Evolutionary conservation across 2,797 vertebrate species (phyloP), one percentile per base, ranked within the genome.

Genomic region (Melanogrammus aeglefinus): DNA sequence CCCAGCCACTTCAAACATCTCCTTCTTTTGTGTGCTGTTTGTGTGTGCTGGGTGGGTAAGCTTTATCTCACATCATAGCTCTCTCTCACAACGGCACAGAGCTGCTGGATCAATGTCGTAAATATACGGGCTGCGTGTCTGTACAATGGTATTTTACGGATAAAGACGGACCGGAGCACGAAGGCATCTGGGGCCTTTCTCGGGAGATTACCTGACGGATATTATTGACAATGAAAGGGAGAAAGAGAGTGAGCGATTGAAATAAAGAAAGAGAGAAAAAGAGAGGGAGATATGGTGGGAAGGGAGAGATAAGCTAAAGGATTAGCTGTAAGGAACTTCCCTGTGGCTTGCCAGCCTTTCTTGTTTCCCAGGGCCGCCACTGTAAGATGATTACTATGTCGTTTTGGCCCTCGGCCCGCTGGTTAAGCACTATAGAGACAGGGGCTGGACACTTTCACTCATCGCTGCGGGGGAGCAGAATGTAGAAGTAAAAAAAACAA

Each of bases 311-410:
- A 84, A 83, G 85, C 81, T 78, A 27, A 73, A 86, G 93, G 94
- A 94, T 94, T 94, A 94, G 88, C 86, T 77, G 84, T 73, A 86
- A 84, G 91, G 83, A 90, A 90, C 86, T 86, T 90, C 91, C 92
- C 93, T 76, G 90, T 75, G 80, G 94, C 75, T 92, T 87, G 82
- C 83, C 79, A 85, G 87, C 87, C 86, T 89, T 87, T 86, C 27
- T 71, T 18, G 78, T 91, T 89, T 87, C 92, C 89, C 90, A 88
- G 91, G 85, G 91, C 93, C 92, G 94, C 93, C 7, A 71, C 69
- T 93, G 93, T 94, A 93, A 95, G 94, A 94, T 95, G 94, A 95
- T 95, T 94, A 94, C 93, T 91, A 90, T 91, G 92, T 92, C 88
- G 88, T 94, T 94, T 93, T 94, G 93, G 90, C 88, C 83, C 89